phyloP scores from a whole-genome alignment of 1,140 invertebrate species.

The Pogonognathellus flavescens region DNA sequence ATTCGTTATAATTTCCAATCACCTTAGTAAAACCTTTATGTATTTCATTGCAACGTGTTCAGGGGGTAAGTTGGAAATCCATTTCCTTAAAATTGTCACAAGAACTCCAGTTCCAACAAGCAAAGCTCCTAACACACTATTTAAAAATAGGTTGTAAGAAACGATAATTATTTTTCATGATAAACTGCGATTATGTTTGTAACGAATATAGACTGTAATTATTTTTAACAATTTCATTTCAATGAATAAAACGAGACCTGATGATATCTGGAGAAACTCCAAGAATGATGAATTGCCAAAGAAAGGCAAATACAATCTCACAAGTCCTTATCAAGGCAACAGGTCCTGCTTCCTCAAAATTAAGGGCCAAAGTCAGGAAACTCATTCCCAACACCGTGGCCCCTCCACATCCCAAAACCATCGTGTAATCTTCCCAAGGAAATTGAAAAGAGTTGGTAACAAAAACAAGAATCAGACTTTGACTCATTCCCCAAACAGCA shows the following conservation, averaged over 20 bases:
- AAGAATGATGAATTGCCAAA: conserved; percentile 31
- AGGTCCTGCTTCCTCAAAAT: neutral
- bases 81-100: neutral
- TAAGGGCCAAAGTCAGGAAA: neutral
- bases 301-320: conserved; percentile 17
- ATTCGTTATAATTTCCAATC: no score
- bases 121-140: neutral
- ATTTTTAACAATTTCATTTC: neutral
- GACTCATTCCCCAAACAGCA: neutral
- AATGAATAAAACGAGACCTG: neutral
- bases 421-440: neutral
- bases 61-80: neutral
- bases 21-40: no score
- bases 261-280: neutral
- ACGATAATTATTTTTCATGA: neutral
- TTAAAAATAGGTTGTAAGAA: neutral
- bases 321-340: neutral
- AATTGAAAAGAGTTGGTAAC: neutral
- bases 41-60: neutral
- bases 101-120: conserved; percentile 1
- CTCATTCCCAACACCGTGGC: neutral
- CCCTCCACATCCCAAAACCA: neutral
- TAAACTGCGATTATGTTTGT: neutral
- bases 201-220: no score
- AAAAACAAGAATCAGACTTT: neutral